Evolutionary conservation across 1,140 invertebrate species (phyloP).

Genomic region (Aphis gossypii): DNA sequence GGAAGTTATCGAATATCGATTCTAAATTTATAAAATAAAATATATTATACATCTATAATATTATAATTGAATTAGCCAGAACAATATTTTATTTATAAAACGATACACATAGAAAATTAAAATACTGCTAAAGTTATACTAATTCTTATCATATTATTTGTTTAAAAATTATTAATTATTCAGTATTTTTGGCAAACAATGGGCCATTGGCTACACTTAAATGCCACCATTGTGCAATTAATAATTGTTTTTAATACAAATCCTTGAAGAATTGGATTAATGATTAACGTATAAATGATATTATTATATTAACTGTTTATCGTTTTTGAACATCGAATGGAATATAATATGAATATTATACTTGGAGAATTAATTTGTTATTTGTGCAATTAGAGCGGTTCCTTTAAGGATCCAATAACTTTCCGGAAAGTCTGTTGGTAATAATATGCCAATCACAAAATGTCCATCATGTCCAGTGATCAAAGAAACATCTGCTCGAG

Average conservation of each 20-base stretch:
- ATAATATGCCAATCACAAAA: constrained; percentile 76
- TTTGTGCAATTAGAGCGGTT: constrained; percentile 71
- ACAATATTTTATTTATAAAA: background rate
- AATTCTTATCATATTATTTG: background rate
- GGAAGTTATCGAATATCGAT: no score
- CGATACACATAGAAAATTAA: background rate
- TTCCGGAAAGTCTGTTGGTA: constrained; percentile 70
- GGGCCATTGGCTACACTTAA: no score
- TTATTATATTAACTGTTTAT: background rate
- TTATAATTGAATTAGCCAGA: no score
- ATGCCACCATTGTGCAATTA: no score
- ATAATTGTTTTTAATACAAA: no score
- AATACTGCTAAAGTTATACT: background rate
- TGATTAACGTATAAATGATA: background rate
- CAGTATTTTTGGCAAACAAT: no score
- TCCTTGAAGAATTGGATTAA: no score
- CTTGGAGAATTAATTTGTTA: constrained; percentile 18
- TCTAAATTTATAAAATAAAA: no score
- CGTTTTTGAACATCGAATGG: background rate
- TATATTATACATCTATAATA: no score
- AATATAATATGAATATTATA: background rate
- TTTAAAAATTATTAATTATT: background rate
- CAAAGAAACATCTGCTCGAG: constrained; percentile 72
- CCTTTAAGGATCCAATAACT: constrained; percentile 81
- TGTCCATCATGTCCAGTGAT: constrained; percentile 82